A percentile compares a stretch with the other conserved stretches of the same genome.
Evolutionary conservation across 2,888 invertebrate genomes (phyloP).

Genomic region (Patella caerulea): DNA sequence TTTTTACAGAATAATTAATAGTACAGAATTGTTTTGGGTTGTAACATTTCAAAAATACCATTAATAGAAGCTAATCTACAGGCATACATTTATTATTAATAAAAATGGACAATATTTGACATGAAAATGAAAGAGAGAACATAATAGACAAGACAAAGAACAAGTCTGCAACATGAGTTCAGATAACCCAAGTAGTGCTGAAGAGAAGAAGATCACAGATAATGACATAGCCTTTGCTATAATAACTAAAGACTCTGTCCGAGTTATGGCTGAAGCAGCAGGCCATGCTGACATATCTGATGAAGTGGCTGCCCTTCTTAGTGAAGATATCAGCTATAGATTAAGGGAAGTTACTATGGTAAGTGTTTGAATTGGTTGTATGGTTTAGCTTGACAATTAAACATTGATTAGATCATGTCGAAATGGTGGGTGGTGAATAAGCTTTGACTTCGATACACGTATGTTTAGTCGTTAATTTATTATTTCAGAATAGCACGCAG

Average conservation of each 20-base stretch:
- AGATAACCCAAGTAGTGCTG: slow-evolving; percentile 11
- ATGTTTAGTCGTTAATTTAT: slow-evolving; percentile 23
- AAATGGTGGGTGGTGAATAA: too few relatives aligned
- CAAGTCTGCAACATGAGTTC: background rate
- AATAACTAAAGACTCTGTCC: slow-evolving; percentile 62
- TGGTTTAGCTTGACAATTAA: background rate
- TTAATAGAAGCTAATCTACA: too few relatives aligned
- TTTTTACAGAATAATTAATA: too few relatives aligned
- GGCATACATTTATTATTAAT: too few relatives aligned
- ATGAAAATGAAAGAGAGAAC: too few relatives aligned
- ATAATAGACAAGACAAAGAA: too few relatives aligned
- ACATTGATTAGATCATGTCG: too few relatives aligned
- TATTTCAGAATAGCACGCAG: slow-evolving; percentile 64
- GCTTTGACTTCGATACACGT: too few relatives aligned
- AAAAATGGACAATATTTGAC: too few relatives aligned
- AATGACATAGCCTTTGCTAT: slow-evolving; percentile 69
- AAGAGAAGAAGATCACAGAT: slow-evolving; percentile 45
- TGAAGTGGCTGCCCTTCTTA: slow-evolving; percentile 61
- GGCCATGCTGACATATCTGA: slow-evolving; percentile 64
- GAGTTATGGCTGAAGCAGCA: slow-evolving; percentile 63
- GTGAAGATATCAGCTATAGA: slow-evolving; percentile 70
- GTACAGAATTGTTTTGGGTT: too few relatives aligned
- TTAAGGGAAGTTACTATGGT: slow-evolving; percentile 69
- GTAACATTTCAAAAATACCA: too few relatives aligned
- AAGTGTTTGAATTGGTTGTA: slow-evolving; percentile 7